These are phyloP conservation scores for Dreissena polymorpha DNA, from an alignment of 1,140 invertebrate genomes.

Conservation along the genomic window DNA sequence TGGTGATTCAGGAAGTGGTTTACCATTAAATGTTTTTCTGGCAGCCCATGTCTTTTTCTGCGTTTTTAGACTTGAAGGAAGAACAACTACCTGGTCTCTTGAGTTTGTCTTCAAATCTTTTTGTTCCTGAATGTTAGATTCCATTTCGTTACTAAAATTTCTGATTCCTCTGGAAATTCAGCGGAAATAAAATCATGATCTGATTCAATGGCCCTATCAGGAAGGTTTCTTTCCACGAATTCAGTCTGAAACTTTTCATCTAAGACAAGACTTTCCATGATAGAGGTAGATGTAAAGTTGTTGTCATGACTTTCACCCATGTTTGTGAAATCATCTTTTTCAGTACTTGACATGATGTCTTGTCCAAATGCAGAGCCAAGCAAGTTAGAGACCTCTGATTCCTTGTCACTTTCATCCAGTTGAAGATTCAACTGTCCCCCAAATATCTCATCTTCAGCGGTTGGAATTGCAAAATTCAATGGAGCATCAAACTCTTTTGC, in stretches of 20 bases:
- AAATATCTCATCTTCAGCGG: slow-evolving; percentile 6
- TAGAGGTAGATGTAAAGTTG: slow-evolving; percentile 25
- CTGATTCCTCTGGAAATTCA: slow-evolving; percentile 41
- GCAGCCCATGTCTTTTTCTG: background rate
- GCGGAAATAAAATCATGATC: slow-evolving; percentile 49
- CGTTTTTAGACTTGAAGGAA: background rate
- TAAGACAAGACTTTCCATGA: slow-evolving; percentile 43
- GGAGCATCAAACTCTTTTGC: background rate
- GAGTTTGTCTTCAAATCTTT: background rate
- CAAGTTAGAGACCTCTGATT: slow-evolving; percentile 33
- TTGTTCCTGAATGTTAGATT: slow-evolving; percentile 6
- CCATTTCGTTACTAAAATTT: slow-evolving; percentile 34
- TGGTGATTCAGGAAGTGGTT: slow-evolving; percentile 26
- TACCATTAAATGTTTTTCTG: slow-evolving; percentile 6
- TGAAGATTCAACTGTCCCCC: slow-evolving; percentile 23
- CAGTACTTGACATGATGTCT: background rate
- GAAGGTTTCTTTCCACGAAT: slow-evolving; percentile 52
- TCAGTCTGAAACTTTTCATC: slow-evolving; percentile 53
- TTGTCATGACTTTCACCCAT: slow-evolving; percentile 12
- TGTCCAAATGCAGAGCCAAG: slow-evolving; percentile 29
- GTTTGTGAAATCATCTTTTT: background rate
- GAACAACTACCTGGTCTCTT: background rate
- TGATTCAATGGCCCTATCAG: slow-evolving; percentile 36
- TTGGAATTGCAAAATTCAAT: background rate
- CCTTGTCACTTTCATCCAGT: slow-evolving; percentile 42